Base-by-base conservation (phyloP, 30 jellyfish, hydroid and myxozoan genomes). In the Rhopilema esculentum region DNA sequence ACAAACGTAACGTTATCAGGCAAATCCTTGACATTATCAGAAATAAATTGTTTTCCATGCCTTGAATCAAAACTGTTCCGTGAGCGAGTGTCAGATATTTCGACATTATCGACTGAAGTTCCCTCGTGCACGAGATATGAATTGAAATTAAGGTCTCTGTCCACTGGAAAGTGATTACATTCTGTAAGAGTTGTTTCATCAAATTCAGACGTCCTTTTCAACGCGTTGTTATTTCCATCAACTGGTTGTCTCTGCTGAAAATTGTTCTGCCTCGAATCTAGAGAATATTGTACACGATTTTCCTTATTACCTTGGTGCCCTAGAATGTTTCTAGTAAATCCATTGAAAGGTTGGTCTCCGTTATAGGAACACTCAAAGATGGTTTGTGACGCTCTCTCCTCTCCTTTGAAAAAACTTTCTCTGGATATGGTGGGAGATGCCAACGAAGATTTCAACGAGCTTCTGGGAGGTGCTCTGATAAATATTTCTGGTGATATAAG, bases 1-100 rank as follows among this genome's bases (percentile, higher is more conserved):
- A 85, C 94, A 85, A 85, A 85, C 4, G 76, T 75, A 40, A 85
- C 87, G 70, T 85, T 79, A 74, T 85, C 94, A 18, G 87, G 87
- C 27, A 50, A n/a, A 16, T 85, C 57, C n/a, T 63, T 66, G 23
- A 18, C 78, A 30, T 53, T 31, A 31, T 8, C 0, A 1, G 6
- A 19, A 26, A 19, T 50, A 30, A n/a, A 29, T 21, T 50, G 50
- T 29, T 12, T 32, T 15, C 9, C 72, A 49, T 19, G 72, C 57
- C 57, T 40, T 12, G 57, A 2, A 40, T 40, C 57, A 40, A 40
- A 40, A 12, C 57, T 6, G 57, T 40, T 40, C 12, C 12, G 57
- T 12, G 12, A 40, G 57, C 57, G 9, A 40, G 57, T 6, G 12
- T 12, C 6, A 2, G 57, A 12, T 2, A 12, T 12, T 2, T 40